Base-by-base conservation (phyloP, 2,113 vertebrate genomes). In the Ailuropoda melanoleuca region DNA sequence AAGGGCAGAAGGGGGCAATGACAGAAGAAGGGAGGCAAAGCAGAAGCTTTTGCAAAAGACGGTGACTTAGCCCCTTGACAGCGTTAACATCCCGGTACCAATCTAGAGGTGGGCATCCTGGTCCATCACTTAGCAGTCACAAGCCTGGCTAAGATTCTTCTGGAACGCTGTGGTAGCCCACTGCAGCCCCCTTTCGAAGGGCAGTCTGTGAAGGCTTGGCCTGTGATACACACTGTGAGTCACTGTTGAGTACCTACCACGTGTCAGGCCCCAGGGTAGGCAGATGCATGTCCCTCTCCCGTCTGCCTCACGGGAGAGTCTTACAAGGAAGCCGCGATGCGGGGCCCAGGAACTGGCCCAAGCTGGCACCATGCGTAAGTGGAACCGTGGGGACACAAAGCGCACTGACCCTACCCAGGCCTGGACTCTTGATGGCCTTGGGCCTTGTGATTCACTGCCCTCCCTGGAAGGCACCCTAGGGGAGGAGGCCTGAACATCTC, bases 361-460 rank as follows among this genome's bases (percentile, higher is more conserved):
- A 34, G 37, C 21, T 0, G 1, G 55, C 21, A 24, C 18, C 3
- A 1, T 1, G 12, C 13, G 13, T 18, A 26, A 50, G n/a, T 2
- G 46, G 31, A 48, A 31, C 81, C 26, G 23, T 17, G n/a, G 58
- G 55, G 23, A 21, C 4, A n/a, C 46, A 29, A 62, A 21, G 46
- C 39, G 1, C n/a, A 1, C 7, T 29, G 23, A 15, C 17, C 19
- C n/a, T 11, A 1, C 34, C 24, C 6, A 46, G 24, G 48, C 37
- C n/a, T 55, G 48, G 29, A 9, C 39, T 80, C 37, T 78, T 43
- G 58, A 1, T 58, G 0, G 0, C 48, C 3, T 9, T 15, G 8
- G 0, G 0, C 48, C 3, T 9, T 15, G 8, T 8, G n/a, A 15
- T 10, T 4, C 0, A 1, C 4, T 9, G 12, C 26, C 21, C 29